Conservation (phyloP, 1,140 invertebrate species). For the Drosophila erecta region DNA sequence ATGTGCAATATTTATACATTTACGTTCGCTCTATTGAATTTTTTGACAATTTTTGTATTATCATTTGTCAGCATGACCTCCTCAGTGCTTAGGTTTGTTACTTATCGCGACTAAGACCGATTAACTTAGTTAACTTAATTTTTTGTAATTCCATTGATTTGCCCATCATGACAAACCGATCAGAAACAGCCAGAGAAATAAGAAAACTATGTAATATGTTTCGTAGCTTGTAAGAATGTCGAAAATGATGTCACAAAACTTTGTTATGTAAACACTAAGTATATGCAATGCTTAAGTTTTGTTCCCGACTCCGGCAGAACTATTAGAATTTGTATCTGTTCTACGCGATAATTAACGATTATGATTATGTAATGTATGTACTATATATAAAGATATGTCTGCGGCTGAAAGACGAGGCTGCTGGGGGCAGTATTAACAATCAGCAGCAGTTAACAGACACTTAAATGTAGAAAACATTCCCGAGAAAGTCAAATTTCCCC, state of each 20-base stretch:
- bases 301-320: constrained; percentile 10
- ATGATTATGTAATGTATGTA: constrained; percentile 30
- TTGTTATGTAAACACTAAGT: constrained; percentile 45
- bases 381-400: constrained; percentile 24
- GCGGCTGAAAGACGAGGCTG: constrained; percentile 27
- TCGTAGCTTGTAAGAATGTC: constrained; percentile 12
- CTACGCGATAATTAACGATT: constrained; percentile 13
- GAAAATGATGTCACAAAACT: constrained; percentile 40
- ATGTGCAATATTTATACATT: constrained; percentile 35
- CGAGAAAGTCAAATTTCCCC: constrained; percentile 22
- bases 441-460: constrained; percentile 16
- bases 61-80: constrained; percentile 31
- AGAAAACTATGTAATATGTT: constrained; percentile 17
- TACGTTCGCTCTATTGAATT: constrained; percentile 5
- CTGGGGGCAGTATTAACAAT: constrained; percentile 38
- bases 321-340: constrained; percentile 23
- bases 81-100: constrained; percentile 50
- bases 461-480: constrained; percentile 22
- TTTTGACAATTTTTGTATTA: constrained; percentile 24
- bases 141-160: constrained; percentile 37
- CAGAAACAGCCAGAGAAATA: constrained; percentile 4
- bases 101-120: constrained; percentile 28
- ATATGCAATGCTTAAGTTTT: constrained; percentile 28
- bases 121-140: constrained; percentile 16
- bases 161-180: constrained; percentile 22